These are phyloP conservation scores for Mythimna albipuncta DNA, from an alignment of 2,888 invertebrate genomes.

Conservation along the genomic window DNA sequence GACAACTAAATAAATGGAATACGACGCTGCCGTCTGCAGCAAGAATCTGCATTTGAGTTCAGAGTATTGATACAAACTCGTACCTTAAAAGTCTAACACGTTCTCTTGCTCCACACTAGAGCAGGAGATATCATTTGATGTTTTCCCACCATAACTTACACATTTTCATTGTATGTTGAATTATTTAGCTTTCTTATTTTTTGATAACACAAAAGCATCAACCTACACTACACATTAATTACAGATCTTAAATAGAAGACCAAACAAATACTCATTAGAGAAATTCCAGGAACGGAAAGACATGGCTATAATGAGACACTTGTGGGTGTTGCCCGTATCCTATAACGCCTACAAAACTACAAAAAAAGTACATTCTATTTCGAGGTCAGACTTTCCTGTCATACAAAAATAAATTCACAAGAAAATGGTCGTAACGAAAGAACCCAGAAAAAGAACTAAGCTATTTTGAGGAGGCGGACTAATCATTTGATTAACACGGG, in stretches of 20 bases:
- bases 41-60: too few species aligned
- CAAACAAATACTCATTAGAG: not conserved
- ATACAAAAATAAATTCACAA: slow-evolving; percentile 25
- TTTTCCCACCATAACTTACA: too few species aligned
- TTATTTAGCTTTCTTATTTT: not conserved
- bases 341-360: not conserved
- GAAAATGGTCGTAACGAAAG: slow-evolving; percentile 4
- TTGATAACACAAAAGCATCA: not conserved
- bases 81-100: too few species aligned
- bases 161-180: not conserved
- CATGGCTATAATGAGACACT: not conserved
- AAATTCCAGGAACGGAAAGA: not conserved
- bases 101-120: too few species aligned
- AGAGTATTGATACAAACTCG: too few species aligned
- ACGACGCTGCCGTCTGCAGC: too few species aligned
- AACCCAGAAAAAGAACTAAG: not conserved
- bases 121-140: too few species aligned
- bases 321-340: not conserved
- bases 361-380: slow-evolving; percentile 21
- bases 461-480: slow-evolving; percentile 23
- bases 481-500: slow-evolving; percentile 14
- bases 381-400: not conserved
- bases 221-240: not conserved
- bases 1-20: too few species aligned
- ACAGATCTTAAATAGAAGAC: not conserved